Evolutionary conservation across 1,140 invertebrate genomes (phyloP).

Genomic region (Apis cerana): DNA sequence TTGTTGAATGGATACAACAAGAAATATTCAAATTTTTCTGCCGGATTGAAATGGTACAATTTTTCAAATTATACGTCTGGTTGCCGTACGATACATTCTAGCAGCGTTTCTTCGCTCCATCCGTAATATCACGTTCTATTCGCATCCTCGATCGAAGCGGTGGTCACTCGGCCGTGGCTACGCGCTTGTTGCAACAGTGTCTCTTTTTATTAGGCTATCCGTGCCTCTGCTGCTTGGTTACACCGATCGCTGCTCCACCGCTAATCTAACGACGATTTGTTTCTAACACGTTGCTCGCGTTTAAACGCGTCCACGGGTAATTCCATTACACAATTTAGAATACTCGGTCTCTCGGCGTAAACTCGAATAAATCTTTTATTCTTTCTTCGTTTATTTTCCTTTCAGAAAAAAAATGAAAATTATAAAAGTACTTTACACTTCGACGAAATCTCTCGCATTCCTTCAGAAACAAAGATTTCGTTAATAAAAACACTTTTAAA

Average conservation of each 20-base stretch:
- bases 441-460: too few species aligned
- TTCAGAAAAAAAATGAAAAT: too few species aligned
- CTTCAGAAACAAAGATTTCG: too few species aligned
- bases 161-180: not conserved
- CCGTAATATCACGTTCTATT: constrained; percentile 31
- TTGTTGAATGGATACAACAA: not conserved
- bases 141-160: constrained; percentile 16
- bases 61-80: constrained; percentile 45
- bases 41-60: constrained; percentile 11
- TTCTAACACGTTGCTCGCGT: not conserved
- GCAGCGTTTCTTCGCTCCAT: not conserved
- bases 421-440: too few species aligned
- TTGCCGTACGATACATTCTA: not conserved
- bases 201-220: not conserved
- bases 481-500: too few species aligned
- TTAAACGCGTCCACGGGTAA: not conserved
- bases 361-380: not conserved
- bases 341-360: not conserved
- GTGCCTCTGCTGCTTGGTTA: not conserved
- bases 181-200: constrained; percentile 22
- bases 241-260: not conserved
- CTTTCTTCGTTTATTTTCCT: not conserved
- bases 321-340: not conserved
- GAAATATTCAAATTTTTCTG: constrained; percentile 17
- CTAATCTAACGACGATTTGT: constrained; percentile 19